A percentile compares a stretch with the other conserved stretches of the same genome.
These are phyloP conservation scores for Boloria euphrosyne DNA, from an alignment of 2,888 invertebrate species.

Conservation along the genomic window DNA sequence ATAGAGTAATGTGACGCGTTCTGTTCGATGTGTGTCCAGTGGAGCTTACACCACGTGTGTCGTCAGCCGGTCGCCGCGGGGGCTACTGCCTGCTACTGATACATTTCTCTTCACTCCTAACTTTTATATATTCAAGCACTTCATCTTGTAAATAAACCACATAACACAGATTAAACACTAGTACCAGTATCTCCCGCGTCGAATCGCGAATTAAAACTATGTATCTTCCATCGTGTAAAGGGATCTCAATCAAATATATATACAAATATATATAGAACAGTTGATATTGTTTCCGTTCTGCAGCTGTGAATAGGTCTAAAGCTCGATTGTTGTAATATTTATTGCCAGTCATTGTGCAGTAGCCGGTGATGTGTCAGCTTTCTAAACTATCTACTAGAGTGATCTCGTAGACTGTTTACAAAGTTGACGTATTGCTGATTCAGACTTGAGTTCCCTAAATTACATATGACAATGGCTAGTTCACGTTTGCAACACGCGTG, in stretches of 20 bases:
- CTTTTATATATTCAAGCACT: slow-evolving; percentile 16
- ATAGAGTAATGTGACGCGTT: slow-evolving; percentile 64
- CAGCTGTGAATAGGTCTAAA: slow-evolving; percentile 73
- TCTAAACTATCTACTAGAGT: slow-evolving; percentile 7
- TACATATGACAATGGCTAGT: slow-evolving; percentile 47
- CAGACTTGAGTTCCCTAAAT: slow-evolving; percentile 61
- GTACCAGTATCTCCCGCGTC: slow-evolving; percentile 50
- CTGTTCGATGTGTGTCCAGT: slow-evolving; percentile 60
- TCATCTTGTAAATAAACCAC: slow-evolving; percentile 18
- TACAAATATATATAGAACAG: slow-evolving; percentile 48
- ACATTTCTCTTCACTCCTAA: background rate
- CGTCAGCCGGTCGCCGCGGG: slow-evolving; percentile 28
- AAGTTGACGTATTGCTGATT: slow-evolving; percentile 38
- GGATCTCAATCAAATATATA: slow-evolving; percentile 69
- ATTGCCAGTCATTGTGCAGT: slow-evolving; percentile 32
- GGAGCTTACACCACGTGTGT: slow-evolving; percentile 44
- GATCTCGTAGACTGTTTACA: slow-evolving; percentile 9
- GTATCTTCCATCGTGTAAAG: slow-evolving; percentile 56
- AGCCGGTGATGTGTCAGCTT: slow-evolving; percentile 17
- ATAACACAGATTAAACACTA: slow-evolving; percentile 7
- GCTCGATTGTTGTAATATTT: slow-evolving; percentile 46
- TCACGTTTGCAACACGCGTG: slow-evolving; percentile 47
- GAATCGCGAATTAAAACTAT: slow-evolving; percentile 42
- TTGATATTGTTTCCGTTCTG: slow-evolving; percentile 70
- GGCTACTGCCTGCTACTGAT: slow-evolving; percentile 3